phyloP scores from a whole-genome alignment of 1,140 invertebrate species.

The Papilio glaucus region DNA sequence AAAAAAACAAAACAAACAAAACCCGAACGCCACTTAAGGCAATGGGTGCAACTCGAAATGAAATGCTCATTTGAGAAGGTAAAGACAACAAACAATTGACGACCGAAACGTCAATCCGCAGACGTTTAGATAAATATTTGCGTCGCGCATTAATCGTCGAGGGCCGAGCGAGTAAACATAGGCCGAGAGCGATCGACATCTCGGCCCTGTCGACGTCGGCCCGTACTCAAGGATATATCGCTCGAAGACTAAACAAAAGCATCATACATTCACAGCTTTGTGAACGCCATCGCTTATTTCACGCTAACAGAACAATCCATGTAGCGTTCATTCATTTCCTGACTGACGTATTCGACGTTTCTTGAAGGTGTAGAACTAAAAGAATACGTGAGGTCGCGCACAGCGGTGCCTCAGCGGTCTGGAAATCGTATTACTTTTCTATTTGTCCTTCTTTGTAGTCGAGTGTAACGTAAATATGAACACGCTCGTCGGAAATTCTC shows the following conservation, averaged over 20 bases:
- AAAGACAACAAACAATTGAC: slow-evolving; percentile 83
- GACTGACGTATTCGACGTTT: slow-evolving; percentile 34
- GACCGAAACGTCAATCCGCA: slow-evolving; percentile 81
- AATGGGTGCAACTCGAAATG: slow-evolving; percentile 77
- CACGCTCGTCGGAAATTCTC: slow-evolving; percentile 74
- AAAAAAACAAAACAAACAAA: slow-evolving; percentile 58
- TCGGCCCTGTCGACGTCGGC: slow-evolving; percentile 62
- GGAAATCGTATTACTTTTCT: slow-evolving; percentile 80
- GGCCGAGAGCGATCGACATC: slow-evolving; percentile 71
- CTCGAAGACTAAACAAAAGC: slow-evolving; percentile 16
- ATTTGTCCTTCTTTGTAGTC: slow-evolving; percentile 81
- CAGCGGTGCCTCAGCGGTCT: slow-evolving; percentile 49
- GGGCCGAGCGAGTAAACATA: slow-evolving; percentile 68
- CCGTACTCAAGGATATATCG: slow-evolving; percentile 23
- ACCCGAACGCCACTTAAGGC: slow-evolving; percentile 77
- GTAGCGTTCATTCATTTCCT: slow-evolving; percentile 31
- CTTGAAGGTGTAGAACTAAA: slow-evolving; percentile 50
- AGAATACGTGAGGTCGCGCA: slow-evolving; percentile 63
- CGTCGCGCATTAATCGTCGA: slow-evolving; percentile 80
- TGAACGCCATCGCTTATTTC: slow-evolving; percentile 18
- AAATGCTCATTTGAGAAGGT: slow-evolving; percentile 80
- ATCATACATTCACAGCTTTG: slow-evolving; percentile 27
- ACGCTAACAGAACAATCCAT: slow-evolving; percentile 26
- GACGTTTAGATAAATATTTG: slow-evolving; percentile 82
- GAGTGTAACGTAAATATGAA: slow-evolving; percentile 81